Conservation (phyloP, 1,140 invertebrate species). For the Bombus vancouverensis region DNA sequence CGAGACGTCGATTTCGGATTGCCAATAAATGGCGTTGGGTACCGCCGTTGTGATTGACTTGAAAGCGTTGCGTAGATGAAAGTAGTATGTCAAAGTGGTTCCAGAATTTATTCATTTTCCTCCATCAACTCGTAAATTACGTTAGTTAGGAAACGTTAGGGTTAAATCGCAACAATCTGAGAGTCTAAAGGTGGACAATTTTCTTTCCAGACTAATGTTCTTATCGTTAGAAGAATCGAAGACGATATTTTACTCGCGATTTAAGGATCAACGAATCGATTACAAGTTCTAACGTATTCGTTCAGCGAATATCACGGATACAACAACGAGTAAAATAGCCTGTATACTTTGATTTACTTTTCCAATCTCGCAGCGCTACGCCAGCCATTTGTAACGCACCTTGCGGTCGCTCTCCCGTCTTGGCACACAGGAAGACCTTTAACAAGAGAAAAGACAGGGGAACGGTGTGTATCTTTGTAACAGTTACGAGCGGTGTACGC, state of each 20-base stretch:
- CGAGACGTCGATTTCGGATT: slow-evolving; percentile 8
- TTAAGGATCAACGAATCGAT: not conserved
- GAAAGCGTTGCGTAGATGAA: not conserved
- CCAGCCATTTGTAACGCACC: not conserved
- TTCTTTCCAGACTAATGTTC: too few species aligned
- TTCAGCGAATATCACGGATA: not conserved
- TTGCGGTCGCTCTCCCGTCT: slow-evolving; percentile 1
- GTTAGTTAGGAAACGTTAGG: too few species aligned
- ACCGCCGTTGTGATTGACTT: not conserved
- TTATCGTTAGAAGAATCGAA: too few species aligned
- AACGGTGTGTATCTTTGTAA: slow-evolving; percentile 9
- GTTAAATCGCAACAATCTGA: too few species aligned
- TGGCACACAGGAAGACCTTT: not conserved
- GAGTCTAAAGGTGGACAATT: too few species aligned
- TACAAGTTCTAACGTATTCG: not conserved
- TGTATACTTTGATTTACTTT: not conserved
- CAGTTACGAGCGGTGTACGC: slow-evolving; percentile 39
- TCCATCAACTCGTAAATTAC: too few species aligned
- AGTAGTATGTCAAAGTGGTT: not conserved
- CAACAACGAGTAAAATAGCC: too few species aligned
- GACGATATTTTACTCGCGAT: too few species aligned
- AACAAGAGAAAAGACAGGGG: slow-evolving; percentile 27
- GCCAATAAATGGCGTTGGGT: not conserved
- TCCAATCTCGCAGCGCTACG: not conserved
- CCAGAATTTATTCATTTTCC: not conserved